Evolutionary conservation across 1,140 invertebrate genomes (phyloP), one percentile per base, ranked within the genome.

Genomic region (Bombus huntii): DNA sequence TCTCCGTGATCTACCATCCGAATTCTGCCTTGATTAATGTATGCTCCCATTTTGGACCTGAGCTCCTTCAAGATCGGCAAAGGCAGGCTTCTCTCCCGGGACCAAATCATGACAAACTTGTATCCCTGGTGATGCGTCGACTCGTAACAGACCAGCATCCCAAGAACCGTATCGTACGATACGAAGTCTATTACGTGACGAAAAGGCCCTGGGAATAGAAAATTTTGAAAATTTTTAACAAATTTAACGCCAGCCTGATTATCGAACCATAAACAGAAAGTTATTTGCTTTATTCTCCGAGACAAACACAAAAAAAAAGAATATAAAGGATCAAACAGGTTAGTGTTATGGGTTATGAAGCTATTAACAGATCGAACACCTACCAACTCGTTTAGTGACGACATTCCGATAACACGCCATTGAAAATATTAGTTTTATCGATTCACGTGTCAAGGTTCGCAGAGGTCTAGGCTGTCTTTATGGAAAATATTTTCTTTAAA

Each of bases 51-150:
- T 83, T 81, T 86, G 10, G 84, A 68, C 71, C 90, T 89, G 71
- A 88, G 86, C 71, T 78, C 76, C 62, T 81, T 59, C 22, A 91
- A 81, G 65, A 88, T 88, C 76, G 78, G 82, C 34, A 73, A 62
- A 68, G 87, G 73, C 37, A 89, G 25, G 47, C 53, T 82, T n/a
- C 53, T 88, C 81, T 89, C 84, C 13, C 86, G 91, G 71, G 92
- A 92, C 83, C 88, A 91, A 90, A 91, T 92, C 92, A 92, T 93
- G 34, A 87, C 77, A 71, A 93, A 91, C 85, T 88, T 86, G 73
- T 82, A 79, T 83, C 73, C 59, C 57, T 68, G 73, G 13, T 78
- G 81, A 62, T 75, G 53, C n/a, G 66, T 42, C 62, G 73, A 70
- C 85, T 80, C 62, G 37, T 88, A 75, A 44, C 88, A 85, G 73